Evolutionary conservation across 1,140 invertebrate species (phyloP), one percentile per base, ranked within the genome.

Genomic region (Goniozus legneri): DNA sequence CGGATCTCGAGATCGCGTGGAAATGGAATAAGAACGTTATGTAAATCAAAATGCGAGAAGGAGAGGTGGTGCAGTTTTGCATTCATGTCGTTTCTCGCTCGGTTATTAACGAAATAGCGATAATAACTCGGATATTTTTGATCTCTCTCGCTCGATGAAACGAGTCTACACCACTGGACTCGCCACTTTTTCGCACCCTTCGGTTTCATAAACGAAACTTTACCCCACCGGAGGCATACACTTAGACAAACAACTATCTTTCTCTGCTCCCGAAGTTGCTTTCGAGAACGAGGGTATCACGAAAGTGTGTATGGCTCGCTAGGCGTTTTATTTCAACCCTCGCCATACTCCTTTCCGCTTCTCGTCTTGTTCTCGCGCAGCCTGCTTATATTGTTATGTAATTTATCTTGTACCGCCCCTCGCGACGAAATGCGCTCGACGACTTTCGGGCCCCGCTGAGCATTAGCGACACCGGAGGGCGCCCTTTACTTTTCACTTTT

Each of bases 401-500:
- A 73, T 73, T 71, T 70, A 69, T 73, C 65, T 65, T 62, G 49
- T n/a, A 59, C 62, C 40, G 56, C 58, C 65, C 65, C 56, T 65
- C 54, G 52, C 50, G 43, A 47, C 58, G 53, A 59, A 61, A 39
- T 49, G 64, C 59, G 58, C 56, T 42, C 54, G 16, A 47, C 47
- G 50, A 59, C 60, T 51, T 40, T 52, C 51, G 52, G 50, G 47
- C 10, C 56, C 51, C n/a, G n/a, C n/a, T 44, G 31, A 52, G 52
- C 57, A 69, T 71, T 68, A 69, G 64, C 54, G 54, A 52, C 61
- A 55, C 52, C 54, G 41, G 31, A 49, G 55, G 43, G 50, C 51
- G 61, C 53, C 54, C 62, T 60, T 65, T 71, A 69, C 67, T 71
- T 73, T 72, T 71, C 67, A 72, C 69, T 73, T 66, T 71, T 65